These are phyloP conservation scores for Hydrotaea diabolus DNA, from an alignment of 2,888 invertebrate genomes.

Conservation along the genomic window DNA sequence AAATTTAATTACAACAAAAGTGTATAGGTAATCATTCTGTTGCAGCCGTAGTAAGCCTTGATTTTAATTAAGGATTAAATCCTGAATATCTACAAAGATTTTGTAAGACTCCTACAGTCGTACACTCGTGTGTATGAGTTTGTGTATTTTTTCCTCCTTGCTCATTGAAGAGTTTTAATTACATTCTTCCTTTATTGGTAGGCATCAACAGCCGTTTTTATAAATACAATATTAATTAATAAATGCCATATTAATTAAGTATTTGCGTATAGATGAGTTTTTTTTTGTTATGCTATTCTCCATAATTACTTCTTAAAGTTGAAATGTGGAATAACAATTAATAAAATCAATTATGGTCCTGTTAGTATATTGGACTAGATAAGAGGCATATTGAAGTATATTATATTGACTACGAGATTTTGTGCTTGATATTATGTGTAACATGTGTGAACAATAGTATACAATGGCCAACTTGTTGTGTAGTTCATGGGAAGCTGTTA, in stretches of 20 bases:
- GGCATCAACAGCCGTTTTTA: background rate
- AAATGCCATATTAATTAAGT: background rate
- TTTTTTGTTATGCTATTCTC: too few species aligned
- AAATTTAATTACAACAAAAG: slow-evolving; percentile 77
- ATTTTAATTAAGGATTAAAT: slow-evolving; percentile 67
- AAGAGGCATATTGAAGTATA: too few species aligned
- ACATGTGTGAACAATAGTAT: too few species aligned
- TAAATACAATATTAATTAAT: slow-evolving; percentile 19
- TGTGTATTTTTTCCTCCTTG: background rate
- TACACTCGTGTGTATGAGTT: background rate
- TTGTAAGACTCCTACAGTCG: slow-evolving; percentile 33
- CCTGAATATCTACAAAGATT: slow-evolving; percentile 24
- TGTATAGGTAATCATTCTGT: slow-evolving; percentile 9
- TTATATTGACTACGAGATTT: too few species aligned
- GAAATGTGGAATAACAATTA: too few species aligned
- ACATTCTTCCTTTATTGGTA: background rate
- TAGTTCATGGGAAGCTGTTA: too few species aligned
- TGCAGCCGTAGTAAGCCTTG: slow-evolving; percentile 58
- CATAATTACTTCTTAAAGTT: too few species aligned
- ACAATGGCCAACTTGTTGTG: too few species aligned
- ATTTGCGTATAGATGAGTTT: too few species aligned
- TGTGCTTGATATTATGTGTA: too few species aligned
- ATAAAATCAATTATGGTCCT: too few species aligned
- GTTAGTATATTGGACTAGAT: too few species aligned
- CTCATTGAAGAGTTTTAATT: background rate